Conservation (phyloP, 1,140 invertebrate genomes). For the Cyrtorhinus lividipennis region DNA sequence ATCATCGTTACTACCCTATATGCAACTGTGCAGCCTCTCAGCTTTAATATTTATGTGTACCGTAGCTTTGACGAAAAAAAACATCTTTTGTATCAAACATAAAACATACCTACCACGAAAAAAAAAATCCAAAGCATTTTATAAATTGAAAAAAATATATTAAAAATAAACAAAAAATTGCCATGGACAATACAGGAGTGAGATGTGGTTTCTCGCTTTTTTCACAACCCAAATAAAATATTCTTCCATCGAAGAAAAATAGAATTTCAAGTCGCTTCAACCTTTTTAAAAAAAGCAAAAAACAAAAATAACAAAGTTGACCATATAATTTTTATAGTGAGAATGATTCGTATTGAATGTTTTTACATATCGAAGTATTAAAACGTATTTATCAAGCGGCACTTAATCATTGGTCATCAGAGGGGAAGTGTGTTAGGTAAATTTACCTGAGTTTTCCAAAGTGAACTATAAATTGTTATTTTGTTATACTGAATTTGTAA, state of each 20-base stretch:
- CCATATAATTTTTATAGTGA: conserved; percentile 10
- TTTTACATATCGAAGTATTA: conserved; percentile 10
- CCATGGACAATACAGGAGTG: conserved; percentile 6
- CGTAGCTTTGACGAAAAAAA: not conserved
- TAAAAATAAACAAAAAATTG: not conserved
- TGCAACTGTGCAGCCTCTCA: conserved; percentile 1
- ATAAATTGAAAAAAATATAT: not conserved
- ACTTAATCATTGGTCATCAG: no score
- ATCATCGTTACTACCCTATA: not conserved
- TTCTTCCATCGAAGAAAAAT: not conserved
- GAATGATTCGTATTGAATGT: not conserved
- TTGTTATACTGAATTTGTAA: conserved; percentile 6
- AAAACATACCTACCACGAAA: not conserved
- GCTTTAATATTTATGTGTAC: conserved; percentile 10
- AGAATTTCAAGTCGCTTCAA: not conserved
- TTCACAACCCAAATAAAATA: not conserved
- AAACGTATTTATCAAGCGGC: not conserved
- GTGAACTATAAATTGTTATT: conserved; percentile 7
- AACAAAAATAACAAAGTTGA: conserved; percentile 9
- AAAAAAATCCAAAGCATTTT: not conserved
- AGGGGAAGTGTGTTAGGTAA: not conserved
- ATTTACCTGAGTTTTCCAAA: conserved; percentile 5
- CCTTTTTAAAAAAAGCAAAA: no score
- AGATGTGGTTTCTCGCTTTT: not conserved
- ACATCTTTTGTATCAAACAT: not conserved